phyloP scores from a whole-genome alignment of 2,888 invertebrate species.

The Perithous albicinctus region DNA sequence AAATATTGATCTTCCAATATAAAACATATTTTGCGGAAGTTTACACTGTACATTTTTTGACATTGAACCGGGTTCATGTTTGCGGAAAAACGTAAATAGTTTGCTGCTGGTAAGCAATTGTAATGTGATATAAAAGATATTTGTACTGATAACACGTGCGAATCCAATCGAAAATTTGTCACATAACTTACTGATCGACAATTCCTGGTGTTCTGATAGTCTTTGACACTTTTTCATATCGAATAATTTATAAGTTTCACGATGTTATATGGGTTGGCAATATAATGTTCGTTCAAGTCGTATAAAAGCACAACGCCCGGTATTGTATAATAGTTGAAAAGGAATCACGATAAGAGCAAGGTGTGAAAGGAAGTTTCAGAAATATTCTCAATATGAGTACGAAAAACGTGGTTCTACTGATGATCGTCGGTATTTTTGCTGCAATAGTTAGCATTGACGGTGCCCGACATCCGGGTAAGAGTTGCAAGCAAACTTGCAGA shows the following conservation, averaged over 20 bases:
- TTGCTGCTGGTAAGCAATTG: not conserved
- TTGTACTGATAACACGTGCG: not conserved
- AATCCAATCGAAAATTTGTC: not conserved
- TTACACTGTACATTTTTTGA: no score
- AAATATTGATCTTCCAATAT: not conserved
- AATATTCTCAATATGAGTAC: slow-evolving; percentile 16
- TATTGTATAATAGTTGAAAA: not conserved
- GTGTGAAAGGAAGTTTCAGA: not conserved
- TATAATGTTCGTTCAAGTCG: not conserved
- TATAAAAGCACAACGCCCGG: not conserved
- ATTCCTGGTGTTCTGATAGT: not conserved
- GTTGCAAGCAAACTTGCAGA: not conserved
- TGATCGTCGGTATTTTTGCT: not conserved
- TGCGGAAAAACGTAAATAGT: not conserved
- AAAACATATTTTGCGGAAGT: not conserved
- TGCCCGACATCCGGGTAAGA: not conserved
- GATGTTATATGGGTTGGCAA: not conserved
- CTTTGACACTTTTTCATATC: not conserved
- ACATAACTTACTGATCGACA: not conserved
- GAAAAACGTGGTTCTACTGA: not conserved
- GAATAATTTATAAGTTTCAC: not conserved
- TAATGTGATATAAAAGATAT: slow-evolving; percentile 1
- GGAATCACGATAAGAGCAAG: not conserved
- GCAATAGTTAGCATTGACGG: not conserved
- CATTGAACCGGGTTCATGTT: no score